Evolutionary conservation across 2,888 invertebrate species (phyloP).

Genomic region (Lagria hirta): DNA sequence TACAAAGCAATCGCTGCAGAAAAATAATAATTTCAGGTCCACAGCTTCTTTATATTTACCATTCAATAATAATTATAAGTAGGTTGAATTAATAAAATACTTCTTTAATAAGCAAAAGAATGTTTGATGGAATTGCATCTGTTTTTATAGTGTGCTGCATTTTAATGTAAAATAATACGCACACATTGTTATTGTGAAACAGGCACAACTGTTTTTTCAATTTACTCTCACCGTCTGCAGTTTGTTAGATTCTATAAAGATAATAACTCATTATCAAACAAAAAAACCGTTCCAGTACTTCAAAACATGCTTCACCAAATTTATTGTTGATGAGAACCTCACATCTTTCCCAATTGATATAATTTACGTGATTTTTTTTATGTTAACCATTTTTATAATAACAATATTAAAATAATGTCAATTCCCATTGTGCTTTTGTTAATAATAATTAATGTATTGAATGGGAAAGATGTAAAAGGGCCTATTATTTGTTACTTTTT

Average conservation of each 20-base stretch:
- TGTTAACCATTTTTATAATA: background rate
- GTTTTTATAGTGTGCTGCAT: constrained; percentile 42
- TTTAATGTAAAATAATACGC: constrained; percentile 34
- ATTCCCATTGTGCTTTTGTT: constrained; percentile 11
- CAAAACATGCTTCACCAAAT: too few relatives aligned
- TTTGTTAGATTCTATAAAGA: constrained; percentile 19
- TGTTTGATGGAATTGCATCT: constrained; percentile 43
- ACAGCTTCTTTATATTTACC: constrained; percentile 36
- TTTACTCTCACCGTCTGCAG: constrained; percentile 27
- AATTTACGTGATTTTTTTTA: too few relatives aligned
- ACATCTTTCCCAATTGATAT: too few relatives aligned
- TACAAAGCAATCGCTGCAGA: constrained; percentile 44
- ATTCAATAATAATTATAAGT: constrained; percentile 12
- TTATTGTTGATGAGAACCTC: too few relatives aligned
- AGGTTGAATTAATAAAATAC: too few relatives aligned
- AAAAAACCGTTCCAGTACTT: constrained; percentile 29
- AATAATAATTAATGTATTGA: constrained; percentile 6
- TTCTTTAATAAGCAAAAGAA: constrained; percentile 30
- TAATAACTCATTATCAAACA: constrained; percentile 8
- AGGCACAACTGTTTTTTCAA: constrained; percentile 35
- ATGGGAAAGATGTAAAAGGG: too few relatives aligned
- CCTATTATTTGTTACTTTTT: too few relatives aligned
- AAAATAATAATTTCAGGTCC: constrained; percentile 39
- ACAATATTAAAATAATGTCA: background rate
- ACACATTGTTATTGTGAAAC: constrained; percentile 39